These are phyloP conservation scores for Apogon hyalosoma DNA, from an alignment of 2,797 vertebrate genomes.

Conservation along the genomic window DNA sequence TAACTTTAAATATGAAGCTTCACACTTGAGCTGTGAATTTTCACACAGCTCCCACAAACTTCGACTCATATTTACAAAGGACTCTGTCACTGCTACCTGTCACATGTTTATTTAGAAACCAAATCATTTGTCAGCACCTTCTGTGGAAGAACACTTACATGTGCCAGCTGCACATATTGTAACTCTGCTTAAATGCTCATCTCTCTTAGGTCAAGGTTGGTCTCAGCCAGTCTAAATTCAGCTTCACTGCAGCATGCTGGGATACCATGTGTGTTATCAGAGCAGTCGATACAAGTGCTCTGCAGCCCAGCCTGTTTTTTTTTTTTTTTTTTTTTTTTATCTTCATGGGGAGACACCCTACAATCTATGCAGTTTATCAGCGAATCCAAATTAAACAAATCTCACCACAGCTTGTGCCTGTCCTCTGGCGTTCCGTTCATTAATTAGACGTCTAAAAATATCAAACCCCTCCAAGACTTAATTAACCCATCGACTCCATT, in stretches of 20 bases:
- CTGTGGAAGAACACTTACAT: background rate
- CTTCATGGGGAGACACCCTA: conserved; percentile 49
- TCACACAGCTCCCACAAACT: conserved; percentile 40
- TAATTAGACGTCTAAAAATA: conserved; percentile 89
- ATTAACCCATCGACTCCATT: conserved; percentile 84
- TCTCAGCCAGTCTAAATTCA: conserved; percentile 4
- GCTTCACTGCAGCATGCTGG: conserved; percentile 8
- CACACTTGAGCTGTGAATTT: conserved; percentile 53
- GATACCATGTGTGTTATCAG: conserved; percentile 26
- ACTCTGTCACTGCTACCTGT: background rate
- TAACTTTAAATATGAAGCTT: conserved; percentile 41
- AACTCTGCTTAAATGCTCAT: background rate
- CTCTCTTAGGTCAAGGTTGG: conserved; percentile 22
- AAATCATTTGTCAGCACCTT: conserved; percentile 6
- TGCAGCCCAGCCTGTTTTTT: conserved; percentile 7
- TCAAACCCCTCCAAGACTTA: conserved; percentile 87
- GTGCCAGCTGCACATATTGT: background rate
- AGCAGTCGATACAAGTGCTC: conserved; percentile 2
- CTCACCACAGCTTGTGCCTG: conserved; percentile 78
- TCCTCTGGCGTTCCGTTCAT: conserved; percentile 78
- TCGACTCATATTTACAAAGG: conserved; percentile 8
- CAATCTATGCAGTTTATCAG: conserved; percentile 71
- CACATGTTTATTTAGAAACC: conserved; percentile 14
- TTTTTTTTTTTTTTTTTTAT: conserved; percentile 34
- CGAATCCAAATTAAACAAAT: conserved; percentile 78